phyloP scores from a whole-genome alignment of 2,113 vertebrate species.

The Chrysemys picta region DNA sequence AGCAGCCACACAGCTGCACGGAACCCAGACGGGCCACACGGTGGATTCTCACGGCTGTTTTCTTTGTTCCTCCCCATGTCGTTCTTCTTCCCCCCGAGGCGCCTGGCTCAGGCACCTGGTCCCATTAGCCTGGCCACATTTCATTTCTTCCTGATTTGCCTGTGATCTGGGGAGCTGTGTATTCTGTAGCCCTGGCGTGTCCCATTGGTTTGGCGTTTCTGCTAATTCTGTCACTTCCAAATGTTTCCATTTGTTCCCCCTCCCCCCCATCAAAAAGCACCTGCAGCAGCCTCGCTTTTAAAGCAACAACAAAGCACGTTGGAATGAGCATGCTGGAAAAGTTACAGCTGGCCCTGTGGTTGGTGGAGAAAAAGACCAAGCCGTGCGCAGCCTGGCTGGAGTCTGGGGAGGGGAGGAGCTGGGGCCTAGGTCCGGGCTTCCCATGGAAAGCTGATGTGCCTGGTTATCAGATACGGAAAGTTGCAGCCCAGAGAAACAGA shows the following conservation, averaged over 20 bases:
- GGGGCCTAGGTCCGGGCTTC: too few relatives aligned
- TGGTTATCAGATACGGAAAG: too few relatives aligned
- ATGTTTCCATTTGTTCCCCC: neutral
- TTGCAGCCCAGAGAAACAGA: too few relatives aligned
- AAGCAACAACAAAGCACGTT: neutral
- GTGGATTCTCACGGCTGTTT: neutral
- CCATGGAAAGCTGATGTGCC: too few relatives aligned
- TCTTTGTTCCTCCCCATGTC: neutral
- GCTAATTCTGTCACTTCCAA: neutral
- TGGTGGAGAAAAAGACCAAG: too few relatives aligned
- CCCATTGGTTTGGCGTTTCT: neutral
- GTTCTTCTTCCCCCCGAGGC: too few relatives aligned
- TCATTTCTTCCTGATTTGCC: neutral
- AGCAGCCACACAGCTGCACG: too few relatives aligned
- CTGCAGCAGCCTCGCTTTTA: neutral
- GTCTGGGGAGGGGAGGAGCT: too few relatives aligned
- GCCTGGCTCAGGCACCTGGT: neutral
- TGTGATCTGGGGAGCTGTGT: neutral
- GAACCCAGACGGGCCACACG: too few relatives aligned
- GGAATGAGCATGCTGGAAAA: neutral
- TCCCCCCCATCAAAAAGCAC: neutral
- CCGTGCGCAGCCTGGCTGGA: too few relatives aligned
- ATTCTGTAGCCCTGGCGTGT: neutral
- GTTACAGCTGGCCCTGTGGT: neutral
- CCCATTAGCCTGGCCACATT: neutral